Evolutionary conservation across 2,888 invertebrate species (phyloP), one percentile per base, ranked within the genome.

Genomic region (Drosophila emarginata): DNA sequence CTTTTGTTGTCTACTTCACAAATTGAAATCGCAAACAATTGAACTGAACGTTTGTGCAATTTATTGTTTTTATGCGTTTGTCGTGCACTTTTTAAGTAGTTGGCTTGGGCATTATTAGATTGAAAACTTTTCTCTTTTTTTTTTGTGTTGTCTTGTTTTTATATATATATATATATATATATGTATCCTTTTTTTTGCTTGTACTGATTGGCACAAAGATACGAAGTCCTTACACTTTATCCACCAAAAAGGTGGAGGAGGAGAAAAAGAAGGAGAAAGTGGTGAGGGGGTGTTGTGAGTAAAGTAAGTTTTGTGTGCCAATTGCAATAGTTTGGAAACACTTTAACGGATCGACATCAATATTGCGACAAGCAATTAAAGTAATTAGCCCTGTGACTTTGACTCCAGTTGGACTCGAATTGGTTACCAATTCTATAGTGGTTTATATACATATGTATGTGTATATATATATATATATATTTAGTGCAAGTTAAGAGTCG

Each of bases 31-130:
- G 40, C 40, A 54, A 18, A 32, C 28, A 53, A 53, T 53, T 53
- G 53, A 53, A 53, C 61, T 32, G 37, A 36, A 62, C 71, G 67
- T 78, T 87, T 84, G 77, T 85, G 76, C 74, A 87, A 89, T 86
- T 88, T 87, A 87, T 87, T 87, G 88, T 89, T 88, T 85, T 85
- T 80, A 87, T 86, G 77, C 82, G 83, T 85, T 89, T 85, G 80
- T 87, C 76, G 78, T 86, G 78, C 76, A 88, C 87, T 88, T 87
- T 79, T 86, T 80, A 71, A 71, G 70, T 71, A 83, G 77, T 86
- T 86, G 75, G 76, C 81, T 84, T 78, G 51, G 81, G 72, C 77
- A 76, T 87, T 87, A 87, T 87, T 89, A 87, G 89, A 88, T 87
- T 87, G 61, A 64, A 79, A 87, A 89, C 65, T 87, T 85, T 87